Conservation (phyloP, 2,113 vertebrate genomes). For the Eleginops maclovinus region DNA sequence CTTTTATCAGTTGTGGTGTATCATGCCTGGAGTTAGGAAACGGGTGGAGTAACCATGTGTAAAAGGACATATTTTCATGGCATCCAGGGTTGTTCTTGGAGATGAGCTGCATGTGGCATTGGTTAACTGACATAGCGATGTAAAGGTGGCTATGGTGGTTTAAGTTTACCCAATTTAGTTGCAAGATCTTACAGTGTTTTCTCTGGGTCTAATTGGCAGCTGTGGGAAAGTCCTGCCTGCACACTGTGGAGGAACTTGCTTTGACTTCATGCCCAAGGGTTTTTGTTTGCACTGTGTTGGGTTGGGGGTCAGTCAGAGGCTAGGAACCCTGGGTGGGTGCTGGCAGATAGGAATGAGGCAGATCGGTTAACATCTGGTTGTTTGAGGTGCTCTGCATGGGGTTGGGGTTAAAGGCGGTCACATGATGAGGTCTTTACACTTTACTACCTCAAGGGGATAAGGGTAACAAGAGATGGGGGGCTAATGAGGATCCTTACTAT, state of each 20-base stretch:
- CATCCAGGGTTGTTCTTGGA: not conserved
- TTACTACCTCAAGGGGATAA: not conserved
- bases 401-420: conserved; percentile 10
- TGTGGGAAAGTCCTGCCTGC: not conserved
- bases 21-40: not conserved
- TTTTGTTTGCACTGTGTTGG: conserved; percentile 6
- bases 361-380: conserved; percentile 6
- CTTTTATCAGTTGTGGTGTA: not conserved
- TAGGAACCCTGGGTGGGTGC: conserved; percentile 14
- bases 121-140: not conserved
- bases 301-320: conserved; percentile 2
- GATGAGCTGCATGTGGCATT: not conserved
- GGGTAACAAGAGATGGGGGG: not conserved
- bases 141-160: not conserved
- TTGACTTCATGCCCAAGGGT: not conserved
- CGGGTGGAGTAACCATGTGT: not conserved
- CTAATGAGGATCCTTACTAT: not conserved
- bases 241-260: not conserved
- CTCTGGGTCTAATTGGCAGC: conserved; percentile 1
- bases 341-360: conserved; percentile 9
- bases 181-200: not conserved
- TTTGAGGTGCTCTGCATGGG: conserved; percentile 36
- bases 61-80: not conserved
- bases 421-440: not conserved
- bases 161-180: too few species aligned